These are phyloP conservation scores for Hypomesus transpacificus DNA, from an alignment of 2,113 vertebrate species.

Conservation along the genomic window DNA sequence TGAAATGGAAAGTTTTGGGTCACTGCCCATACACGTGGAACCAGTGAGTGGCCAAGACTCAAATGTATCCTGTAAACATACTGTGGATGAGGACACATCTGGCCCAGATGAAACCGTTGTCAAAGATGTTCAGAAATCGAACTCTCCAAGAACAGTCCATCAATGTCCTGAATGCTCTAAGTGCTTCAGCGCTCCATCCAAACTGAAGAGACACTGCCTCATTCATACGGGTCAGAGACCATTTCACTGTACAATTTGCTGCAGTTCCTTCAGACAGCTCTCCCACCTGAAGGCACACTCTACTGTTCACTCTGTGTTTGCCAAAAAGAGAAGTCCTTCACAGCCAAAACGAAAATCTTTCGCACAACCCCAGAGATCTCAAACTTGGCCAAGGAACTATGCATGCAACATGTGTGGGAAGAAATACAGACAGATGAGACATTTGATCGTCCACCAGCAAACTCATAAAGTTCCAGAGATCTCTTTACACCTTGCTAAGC, in stretches of 20 bases:
- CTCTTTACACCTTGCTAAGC: background rate
- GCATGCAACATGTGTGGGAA: constrained; percentile 10
- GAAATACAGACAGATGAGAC: constrained; percentile 5
- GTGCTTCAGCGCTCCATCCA: constrained; percentile 76
- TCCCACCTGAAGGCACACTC: constrained; percentile 81
- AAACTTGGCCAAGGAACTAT: constrained; percentile 5
- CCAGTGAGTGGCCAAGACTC: background rate
- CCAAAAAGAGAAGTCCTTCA: background rate
- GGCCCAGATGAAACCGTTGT: background rate
- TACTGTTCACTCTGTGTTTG: constrained; percentile 66
- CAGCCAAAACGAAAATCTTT: background rate
- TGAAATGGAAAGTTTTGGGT: background rate
- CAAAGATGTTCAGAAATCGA: background rate
- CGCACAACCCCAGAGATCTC: constrained; percentile 8
- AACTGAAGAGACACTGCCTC: constrained; percentile 80
- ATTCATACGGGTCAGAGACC: constrained; percentile 81
- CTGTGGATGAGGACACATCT: background rate
- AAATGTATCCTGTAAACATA: background rate
- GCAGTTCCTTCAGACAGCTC: constrained; percentile 76
- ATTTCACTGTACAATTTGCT: constrained; percentile 77
- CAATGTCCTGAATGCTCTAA: constrained; percentile 80
- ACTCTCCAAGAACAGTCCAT: constrained; percentile 33
- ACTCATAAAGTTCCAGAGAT: constrained; percentile 10
- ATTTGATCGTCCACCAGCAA: constrained; percentile 17
- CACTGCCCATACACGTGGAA: background rate